Conservation (phyloP, 2,797 vertebrate genomes). For the Varecia variegata region DNA sequence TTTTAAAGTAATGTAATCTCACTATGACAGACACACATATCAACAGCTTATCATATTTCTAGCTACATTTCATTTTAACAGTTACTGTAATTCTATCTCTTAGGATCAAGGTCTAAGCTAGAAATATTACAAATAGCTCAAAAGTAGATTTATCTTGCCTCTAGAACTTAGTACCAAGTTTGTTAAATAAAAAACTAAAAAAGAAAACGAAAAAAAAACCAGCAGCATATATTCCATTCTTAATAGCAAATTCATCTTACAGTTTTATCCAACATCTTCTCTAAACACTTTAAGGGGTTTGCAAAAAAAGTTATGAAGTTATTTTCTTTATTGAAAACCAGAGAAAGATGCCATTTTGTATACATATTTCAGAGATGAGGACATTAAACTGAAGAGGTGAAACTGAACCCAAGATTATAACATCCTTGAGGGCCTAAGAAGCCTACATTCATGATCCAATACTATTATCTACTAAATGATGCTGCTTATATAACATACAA, state of each 20-base stretch:
- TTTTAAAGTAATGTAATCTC: slow-evolving; percentile 48
- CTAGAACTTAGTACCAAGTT: slow-evolving; percentile 27
- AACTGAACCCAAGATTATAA: background rate
- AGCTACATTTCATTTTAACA: slow-evolving; percentile 33
- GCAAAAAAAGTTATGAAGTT: background rate
- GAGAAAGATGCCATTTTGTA: background rate
- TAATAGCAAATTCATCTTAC: slow-evolving; percentile 19
- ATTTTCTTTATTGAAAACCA: slow-evolving; percentile 32
- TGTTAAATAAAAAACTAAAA: slow-evolving; percentile 39
- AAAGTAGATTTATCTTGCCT: background rate
- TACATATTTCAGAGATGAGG: background rate
- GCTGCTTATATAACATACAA: background rate
- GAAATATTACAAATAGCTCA: background rate
- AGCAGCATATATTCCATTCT: background rate
- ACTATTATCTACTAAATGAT: background rate
- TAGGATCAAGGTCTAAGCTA: slow-evolving; percentile 37
- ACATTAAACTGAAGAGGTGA: background rate
- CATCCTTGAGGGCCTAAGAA: background rate
- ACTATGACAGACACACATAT: background rate
- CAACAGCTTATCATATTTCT: background rate
- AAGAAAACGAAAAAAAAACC: background rate
- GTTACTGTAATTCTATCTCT: slow-evolving; percentile 56
- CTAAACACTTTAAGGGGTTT: background rate
- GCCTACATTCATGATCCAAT: background rate
- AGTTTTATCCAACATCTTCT: slow-evolving; percentile 21